Conservation (phyloP, 2,888 invertebrate genomes). For the Strigamia crassipes region DNA sequence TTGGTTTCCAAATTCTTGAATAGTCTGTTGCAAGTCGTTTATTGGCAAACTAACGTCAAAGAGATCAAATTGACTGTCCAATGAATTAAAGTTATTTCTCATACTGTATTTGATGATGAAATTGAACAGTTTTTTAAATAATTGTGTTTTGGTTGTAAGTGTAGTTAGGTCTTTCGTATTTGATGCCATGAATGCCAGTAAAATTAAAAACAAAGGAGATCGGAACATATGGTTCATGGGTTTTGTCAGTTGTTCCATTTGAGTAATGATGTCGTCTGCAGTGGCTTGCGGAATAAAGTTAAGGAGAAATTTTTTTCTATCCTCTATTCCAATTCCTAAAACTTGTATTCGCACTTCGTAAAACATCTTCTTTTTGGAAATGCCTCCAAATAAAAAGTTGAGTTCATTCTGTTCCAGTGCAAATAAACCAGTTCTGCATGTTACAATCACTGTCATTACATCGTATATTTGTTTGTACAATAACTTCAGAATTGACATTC, state of each 20-base stretch:
- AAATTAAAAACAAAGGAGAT: neutral
- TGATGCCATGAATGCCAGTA: neutral
- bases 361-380: neutral
- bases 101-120: neutral
- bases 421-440: neutral
- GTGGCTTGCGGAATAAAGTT: neutral
- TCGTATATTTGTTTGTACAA: neutral
- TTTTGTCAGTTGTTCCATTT: neutral
- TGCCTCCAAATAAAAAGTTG: neutral
- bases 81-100: neutral
- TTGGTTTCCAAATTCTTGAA: neutral
- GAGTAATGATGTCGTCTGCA: neutral
- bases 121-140: neutral
- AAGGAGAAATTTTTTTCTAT: neutral
- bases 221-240: neutral
- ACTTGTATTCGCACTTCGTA: neutral
- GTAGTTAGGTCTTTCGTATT: neutral
- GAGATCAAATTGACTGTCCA: neutral
- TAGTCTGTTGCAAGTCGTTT: neutral
- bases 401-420: neutral
- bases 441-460: neutral
- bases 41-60: neutral
- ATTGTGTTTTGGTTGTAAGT: neutral
- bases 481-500: neutral
- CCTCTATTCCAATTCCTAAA: neutral